Evolutionary conservation across 2,888 invertebrate genomes (phyloP).

Genomic region (Trachelus iudaicus): DNA sequence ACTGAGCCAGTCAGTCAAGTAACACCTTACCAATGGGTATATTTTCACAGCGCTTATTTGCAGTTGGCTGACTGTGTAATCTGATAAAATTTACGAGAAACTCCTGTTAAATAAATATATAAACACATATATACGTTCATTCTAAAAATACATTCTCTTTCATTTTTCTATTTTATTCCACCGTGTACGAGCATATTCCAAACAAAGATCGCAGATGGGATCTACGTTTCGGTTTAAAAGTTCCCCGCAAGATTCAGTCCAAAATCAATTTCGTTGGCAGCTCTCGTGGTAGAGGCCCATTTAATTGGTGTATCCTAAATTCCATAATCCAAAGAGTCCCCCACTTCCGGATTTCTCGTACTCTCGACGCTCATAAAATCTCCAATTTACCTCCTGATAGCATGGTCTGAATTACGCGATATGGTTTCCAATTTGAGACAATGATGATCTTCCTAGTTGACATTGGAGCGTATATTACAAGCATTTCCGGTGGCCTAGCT

Average conservation of each 20-base stretch:
- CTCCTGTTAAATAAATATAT: neutral
- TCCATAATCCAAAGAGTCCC: neutral
- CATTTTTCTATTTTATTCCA: neutral
- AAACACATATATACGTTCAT: neutral
- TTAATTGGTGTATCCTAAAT: neutral
- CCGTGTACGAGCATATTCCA: neutral
- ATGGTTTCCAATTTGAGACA: conserved; percentile 49
- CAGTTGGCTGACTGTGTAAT: neutral
- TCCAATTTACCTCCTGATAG: conserved; percentile 47
- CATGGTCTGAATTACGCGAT: conserved; percentile 51
- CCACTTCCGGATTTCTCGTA: neutral
- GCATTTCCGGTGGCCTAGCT: neutral
- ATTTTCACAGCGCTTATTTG: conserved; percentile 2
- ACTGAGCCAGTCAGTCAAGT: neutral
- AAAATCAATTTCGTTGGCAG: neutral
- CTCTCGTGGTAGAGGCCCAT: neutral
- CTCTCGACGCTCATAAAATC: neutral
- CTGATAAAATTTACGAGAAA: neutral
- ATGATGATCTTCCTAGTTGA: conserved; percentile 30
- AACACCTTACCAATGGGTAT: neutral
- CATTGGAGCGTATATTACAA: neutral
- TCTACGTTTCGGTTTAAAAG: neutral
- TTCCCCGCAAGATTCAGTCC: neutral
- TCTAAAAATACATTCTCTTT: neutral
- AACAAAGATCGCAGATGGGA: neutral